Conservation (phyloP, 2,797 vertebrate species). For the Trematomus bernacchii region DNA sequence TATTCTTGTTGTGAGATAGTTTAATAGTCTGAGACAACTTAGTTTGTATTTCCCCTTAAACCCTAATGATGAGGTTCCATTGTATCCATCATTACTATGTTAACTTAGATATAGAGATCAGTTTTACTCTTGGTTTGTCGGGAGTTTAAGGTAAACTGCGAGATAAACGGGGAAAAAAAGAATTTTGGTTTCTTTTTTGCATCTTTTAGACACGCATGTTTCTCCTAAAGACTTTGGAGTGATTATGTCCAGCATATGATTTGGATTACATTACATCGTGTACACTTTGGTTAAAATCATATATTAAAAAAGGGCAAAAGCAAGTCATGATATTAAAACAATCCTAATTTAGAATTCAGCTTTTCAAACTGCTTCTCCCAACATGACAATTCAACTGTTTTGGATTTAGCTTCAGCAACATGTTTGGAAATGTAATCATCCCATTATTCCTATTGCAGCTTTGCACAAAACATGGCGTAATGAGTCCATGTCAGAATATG, state of each 20-base stretch:
- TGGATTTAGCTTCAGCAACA: constrained; percentile 32
- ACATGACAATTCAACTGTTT: neutral
- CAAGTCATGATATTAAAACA: neutral
- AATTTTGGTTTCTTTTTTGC: constrained; percentile 5
- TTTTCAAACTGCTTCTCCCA: constrained; percentile 24
- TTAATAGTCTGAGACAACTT: constrained; percentile 13
- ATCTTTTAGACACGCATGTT: constrained; percentile 2
- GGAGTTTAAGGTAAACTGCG: neutral
- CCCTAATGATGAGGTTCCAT: neutral
- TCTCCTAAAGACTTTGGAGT: neutral
- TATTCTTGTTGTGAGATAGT: constrained; percentile 1
- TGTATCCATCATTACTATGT: neutral
- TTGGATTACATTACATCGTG: neutral
- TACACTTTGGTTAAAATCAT: neutral
- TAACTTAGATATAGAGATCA: neutral
- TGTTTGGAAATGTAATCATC: constrained; percentile 27
- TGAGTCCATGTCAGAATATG: constrained; percentile 29
- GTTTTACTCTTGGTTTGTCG: neutral
- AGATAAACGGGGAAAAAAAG: neutral
- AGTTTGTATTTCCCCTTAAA: constrained; percentile 1
- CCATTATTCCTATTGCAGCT: constrained; percentile 3
- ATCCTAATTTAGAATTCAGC: neutral
- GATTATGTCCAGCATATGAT: neutral
- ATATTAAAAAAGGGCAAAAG: constrained; percentile 1
- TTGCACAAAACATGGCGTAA: constrained; percentile 1